Conservation (phyloP, 2,113 vertebrate genomes). For the Vicugna pacos region DNA sequence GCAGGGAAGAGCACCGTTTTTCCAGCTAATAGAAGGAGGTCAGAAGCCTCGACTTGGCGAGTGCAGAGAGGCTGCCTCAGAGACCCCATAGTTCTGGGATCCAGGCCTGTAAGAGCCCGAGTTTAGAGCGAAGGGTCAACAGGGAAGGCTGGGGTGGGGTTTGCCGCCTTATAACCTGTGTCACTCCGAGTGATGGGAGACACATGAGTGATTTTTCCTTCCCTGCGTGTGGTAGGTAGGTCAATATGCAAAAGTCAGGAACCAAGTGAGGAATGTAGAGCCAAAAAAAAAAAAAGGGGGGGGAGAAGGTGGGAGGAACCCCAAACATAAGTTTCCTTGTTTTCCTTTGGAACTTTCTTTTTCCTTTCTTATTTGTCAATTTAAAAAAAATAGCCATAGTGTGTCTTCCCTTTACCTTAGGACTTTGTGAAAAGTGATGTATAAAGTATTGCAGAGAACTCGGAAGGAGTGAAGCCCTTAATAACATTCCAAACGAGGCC, state of each 20-base stretch:
- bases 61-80: background rate
- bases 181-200: background rate
- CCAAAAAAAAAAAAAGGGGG: background rate
- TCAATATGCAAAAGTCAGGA: background rate
- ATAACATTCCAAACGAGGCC: slow-evolving; percentile 58
- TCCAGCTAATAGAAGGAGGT: background rate
- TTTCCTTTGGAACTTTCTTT: background rate
- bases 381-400: slow-evolving; percentile 14
- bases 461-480: slow-evolving; percentile 61
- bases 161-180: background rate
- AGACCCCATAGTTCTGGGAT: background rate
- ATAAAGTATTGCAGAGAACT: slow-evolving; percentile 72
- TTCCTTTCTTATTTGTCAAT: background rate
- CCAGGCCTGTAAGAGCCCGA: background rate
- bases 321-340: background rate
- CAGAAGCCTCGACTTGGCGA: background rate
- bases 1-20: background rate
- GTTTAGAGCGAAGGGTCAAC: background rate
- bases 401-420: background rate
- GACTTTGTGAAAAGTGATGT: slow-evolving; percentile 57
- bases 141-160: background rate
- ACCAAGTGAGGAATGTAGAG: background rate
- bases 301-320: background rate
- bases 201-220: background rate
- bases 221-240: background rate